Conservation (phyloP, 2,113 vertebrate species). For the Hucho hucho region DNA sequence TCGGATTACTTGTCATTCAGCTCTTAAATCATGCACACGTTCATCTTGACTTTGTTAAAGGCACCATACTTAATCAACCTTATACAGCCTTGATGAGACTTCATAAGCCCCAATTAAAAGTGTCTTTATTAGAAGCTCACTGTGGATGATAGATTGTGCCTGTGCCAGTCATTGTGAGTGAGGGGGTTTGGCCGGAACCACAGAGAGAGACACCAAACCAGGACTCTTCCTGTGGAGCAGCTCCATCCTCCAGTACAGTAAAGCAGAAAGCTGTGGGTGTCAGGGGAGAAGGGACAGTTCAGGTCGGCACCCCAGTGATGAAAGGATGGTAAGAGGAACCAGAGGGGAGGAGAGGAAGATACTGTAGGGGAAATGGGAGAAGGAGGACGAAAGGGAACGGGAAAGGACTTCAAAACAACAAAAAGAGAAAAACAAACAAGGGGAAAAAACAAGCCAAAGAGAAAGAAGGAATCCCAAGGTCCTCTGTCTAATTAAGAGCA, state of each 20-base stretch:
- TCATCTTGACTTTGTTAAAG: no score
- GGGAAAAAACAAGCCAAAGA: neutral
- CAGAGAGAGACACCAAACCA: neutral
- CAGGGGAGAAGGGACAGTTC: neutral
- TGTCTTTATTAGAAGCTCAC: neutral
- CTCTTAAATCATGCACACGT: no score
- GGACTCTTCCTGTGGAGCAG: neutral
- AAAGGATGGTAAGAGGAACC: constrained; percentile 13
- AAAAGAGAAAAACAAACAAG: constrained; percentile 55
- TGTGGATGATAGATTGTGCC: neutral
- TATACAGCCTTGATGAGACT: no score
- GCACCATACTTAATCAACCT: no score
- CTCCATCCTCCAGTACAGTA: neutral
- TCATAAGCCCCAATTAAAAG: neutral
- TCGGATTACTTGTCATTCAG: no score
- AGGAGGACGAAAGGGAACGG: constrained; percentile 28
- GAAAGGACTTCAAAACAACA: constrained; percentile 67
- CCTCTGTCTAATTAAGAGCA: constrained; percentile 79
- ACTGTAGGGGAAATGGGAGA: constrained; percentile 39
- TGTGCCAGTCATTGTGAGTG: neutral
- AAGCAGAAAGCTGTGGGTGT: neutral
- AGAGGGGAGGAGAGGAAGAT: constrained; percentile 30
- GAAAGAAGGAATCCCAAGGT: constrained; percentile 73
- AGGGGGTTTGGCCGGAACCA: neutral
- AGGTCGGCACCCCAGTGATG: constrained; percentile 40